A percentile compares a stretch with the other conserved stretches of the same genome.
phyloP scores from a whole-genome alignment of 2,113 vertebrate genomes.

The Scolopax mira region DNA sequence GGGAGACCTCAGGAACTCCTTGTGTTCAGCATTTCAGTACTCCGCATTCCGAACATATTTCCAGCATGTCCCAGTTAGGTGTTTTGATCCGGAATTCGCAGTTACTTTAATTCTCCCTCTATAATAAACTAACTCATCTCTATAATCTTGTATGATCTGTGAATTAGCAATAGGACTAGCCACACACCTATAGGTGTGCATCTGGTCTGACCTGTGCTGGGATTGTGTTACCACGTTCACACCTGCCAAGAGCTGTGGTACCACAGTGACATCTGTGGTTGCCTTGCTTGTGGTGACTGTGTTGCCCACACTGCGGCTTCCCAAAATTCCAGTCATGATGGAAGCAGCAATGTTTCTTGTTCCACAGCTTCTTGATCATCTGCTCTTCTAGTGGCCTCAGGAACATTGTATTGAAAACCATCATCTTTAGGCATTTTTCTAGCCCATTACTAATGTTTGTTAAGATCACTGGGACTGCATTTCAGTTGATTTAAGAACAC shows the following conservation, averaged over 20 bases:
- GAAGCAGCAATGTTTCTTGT: not conserved
- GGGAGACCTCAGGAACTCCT: not conserved
- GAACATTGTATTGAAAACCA: not conserved
- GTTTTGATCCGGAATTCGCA: not conserved
- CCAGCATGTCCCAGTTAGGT: not conserved
- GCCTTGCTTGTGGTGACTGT: not conserved
- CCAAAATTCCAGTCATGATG: not conserved
- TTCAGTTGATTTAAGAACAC: not conserved
- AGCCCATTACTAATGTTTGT: not conserved
- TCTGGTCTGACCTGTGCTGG: accelerated
- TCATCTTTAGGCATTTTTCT: not conserved
- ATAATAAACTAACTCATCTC: not conserved
- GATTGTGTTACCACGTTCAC: not conserved
- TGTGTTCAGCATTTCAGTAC: not conserved
- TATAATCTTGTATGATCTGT: not conserved
- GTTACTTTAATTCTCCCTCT: not conserved
- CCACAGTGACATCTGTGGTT: not conserved
- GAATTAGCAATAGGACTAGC: not conserved
- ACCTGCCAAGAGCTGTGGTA: not conserved
- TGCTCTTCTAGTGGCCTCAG: not conserved
- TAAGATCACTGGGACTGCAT: not conserved
- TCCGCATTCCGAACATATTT: not conserved
- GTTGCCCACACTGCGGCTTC: not conserved
- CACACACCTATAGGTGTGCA: not conserved
- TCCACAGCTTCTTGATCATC: not conserved